Conservation (phyloP, 2,888 invertebrate genomes). For the Crocallis elinguaria region DNA sequence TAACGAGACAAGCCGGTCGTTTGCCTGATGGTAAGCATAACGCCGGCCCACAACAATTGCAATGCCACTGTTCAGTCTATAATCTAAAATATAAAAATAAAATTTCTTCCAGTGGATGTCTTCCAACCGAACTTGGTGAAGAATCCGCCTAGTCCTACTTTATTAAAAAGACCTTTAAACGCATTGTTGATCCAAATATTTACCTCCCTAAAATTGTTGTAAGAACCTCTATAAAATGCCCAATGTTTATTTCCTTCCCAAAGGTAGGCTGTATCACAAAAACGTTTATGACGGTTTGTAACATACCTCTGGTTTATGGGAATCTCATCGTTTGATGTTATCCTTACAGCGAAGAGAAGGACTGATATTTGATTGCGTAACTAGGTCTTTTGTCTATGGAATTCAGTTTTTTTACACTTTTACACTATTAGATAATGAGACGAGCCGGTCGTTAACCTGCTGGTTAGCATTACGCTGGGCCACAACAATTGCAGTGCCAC, state of each 20-base stretch:
- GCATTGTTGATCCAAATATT: not conserved
- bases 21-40: too few species aligned
- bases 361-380: not conserved
- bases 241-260: constrained; percentile 1
- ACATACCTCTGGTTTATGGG: constrained; percentile 10
- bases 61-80: too few species aligned
- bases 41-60: too few species aligned
- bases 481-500: too few species aligned
- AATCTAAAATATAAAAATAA: too few species aligned
- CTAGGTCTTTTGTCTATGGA: not conserved
- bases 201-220: not conserved
- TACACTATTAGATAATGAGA: too few species aligned
- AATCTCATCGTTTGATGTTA: constrained; percentile 7
- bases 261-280: constrained; percentile 3
- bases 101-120: too few species aligned
- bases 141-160: not conserved
- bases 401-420: not conserved
- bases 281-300: constrained; percentile 11
- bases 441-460: too few species aligned
- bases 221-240: constrained; percentile 5
- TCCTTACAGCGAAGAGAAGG: constrained; percentile 3
- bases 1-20: too few species aligned
- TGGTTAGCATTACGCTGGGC: too few species aligned
- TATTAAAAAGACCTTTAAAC: not conserved
- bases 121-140: not conserved